A percentile compares a stretch with the other conserved stretches of the same genome.
Evolutionary conservation across 2,888 invertebrate genomes (phyloP).

Genomic region (Acanthosepion esculentum): DNA sequence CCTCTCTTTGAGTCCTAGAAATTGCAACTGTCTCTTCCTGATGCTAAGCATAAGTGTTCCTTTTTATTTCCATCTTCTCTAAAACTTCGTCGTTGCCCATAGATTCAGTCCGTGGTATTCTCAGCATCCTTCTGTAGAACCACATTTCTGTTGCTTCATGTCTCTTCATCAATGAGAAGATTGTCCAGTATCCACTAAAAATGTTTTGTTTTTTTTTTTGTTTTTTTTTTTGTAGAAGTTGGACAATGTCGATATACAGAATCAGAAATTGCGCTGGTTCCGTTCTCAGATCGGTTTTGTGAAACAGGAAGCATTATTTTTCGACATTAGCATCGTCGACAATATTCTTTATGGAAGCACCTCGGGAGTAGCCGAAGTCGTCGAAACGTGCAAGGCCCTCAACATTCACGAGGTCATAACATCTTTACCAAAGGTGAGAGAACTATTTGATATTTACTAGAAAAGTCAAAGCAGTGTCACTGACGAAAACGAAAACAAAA

Average conservation of each 20-base stretch:
- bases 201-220: background rate
- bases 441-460: background rate
- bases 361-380: background rate
- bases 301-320: conserved; percentile 80
- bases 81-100: no score
- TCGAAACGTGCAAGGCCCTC: background rate
- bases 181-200: no score
- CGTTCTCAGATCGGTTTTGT: conserved; percentile 69
- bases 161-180: no score
- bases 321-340: conserved; percentile 76
- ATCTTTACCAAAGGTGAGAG: background rate
- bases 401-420: background rate
- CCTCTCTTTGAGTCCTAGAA: no score
- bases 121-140: no score
- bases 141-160: no score
- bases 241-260: conserved; percentile 62
- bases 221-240: conserved; percentile 49
- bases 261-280: conserved; percentile 64
- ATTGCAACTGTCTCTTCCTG: no score
- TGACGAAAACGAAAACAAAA: no score
- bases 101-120: no score
- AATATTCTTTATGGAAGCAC: conserved; percentile 76
- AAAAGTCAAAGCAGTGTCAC: no score
- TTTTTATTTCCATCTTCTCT: no score
- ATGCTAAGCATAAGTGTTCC: no score